Conservation (phyloP, 2,113 vertebrate genomes). For the Rhinichthys klamathensis region DNA sequence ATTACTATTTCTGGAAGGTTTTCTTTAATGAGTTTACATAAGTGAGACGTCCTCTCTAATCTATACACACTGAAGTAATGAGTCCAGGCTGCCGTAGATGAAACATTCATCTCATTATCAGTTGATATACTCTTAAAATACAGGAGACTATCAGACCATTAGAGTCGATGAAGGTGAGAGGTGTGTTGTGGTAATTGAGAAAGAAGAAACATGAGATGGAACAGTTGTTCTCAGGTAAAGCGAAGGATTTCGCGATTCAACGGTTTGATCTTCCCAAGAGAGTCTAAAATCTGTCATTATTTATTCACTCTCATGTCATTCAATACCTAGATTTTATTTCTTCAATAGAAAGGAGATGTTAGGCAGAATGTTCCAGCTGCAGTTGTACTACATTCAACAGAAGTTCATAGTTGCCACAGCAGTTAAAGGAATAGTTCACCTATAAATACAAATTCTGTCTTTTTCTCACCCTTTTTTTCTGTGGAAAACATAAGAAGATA, state of each 20-base stretch:
- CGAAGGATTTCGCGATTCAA: neutral
- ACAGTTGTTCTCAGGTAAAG: slow-evolving; percentile 14
- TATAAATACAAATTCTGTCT: neutral
- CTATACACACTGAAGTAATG: slow-evolving; percentile 29
- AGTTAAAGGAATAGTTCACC: neutral
- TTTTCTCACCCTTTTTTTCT: neutral
- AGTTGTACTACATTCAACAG: neutral
- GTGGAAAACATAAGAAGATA: neutral
- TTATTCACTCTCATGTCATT: neutral
- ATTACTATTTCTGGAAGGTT: slow-evolving; percentile 37
- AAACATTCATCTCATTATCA: slow-evolving; percentile 40
- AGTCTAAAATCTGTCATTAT: slow-evolving; percentile 9
- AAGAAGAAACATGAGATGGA: slow-evolving; percentile 4
- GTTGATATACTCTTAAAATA: slow-evolving; percentile 5
- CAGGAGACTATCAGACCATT: neutral
- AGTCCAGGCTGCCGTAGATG: slow-evolving; percentile 21
- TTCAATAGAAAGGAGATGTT: neutral
- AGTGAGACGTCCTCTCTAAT: slow-evolving; percentile 39
- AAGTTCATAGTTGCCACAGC: neutral
- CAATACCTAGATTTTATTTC: neutral
- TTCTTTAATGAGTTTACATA: slow-evolving; percentile 43
- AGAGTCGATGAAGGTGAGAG: slow-evolving; percentile 61
- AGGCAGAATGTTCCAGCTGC: slow-evolving; percentile 42
- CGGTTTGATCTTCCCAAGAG: slow-evolving; percentile 6
- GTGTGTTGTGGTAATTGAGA: slow-evolving; percentile 19